These are phyloP conservation scores for Protonemura montana DNA, from an alignment of 2,888 invertebrate genomes.

Conservation along the genomic window DNA sequence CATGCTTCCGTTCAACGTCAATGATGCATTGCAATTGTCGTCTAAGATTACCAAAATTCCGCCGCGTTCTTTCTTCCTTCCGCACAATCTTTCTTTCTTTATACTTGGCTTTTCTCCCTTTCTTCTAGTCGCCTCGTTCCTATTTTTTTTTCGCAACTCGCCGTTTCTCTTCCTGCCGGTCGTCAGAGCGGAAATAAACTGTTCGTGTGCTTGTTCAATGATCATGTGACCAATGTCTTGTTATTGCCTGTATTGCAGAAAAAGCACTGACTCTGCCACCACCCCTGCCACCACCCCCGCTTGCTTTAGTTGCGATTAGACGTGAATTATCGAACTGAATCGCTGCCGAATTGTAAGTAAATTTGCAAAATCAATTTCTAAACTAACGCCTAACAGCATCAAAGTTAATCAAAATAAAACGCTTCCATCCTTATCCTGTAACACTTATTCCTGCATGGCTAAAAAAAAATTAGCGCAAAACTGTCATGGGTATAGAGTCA, in stretches of 20 bases:
- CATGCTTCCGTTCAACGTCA: too few species aligned
- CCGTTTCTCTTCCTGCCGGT: too few species aligned
- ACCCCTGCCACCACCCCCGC: slow-evolving; percentile 17
- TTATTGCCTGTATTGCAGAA: slow-evolving; percentile 44
- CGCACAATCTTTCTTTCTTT: too few species aligned
- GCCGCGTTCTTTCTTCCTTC: not conserved
- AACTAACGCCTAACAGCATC: not conserved
- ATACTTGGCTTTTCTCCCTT: not conserved
- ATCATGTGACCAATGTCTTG: slow-evolving; percentile 22
- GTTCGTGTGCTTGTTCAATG: slow-evolving; percentile 1
- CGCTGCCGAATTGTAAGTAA: slow-evolving; percentile 43
- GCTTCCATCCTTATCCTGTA: not conserved
- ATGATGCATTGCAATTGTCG: too few species aligned
- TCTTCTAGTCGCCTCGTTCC: not conserved
- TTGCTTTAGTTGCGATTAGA: slow-evolving; percentile 36
- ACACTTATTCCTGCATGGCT: not conserved
- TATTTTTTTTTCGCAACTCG: not conserved
- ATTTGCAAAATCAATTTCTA: not conserved
- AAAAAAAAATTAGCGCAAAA: slow-evolving; percentile 33
- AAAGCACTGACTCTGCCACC: slow-evolving; percentile 32
- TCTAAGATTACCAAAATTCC: too few species aligned
- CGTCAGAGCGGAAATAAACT: not conserved
- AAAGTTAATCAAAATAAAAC: slow-evolving; percentile 26
- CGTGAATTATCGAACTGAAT: slow-evolving; percentile 26
- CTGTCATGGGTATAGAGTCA: not conserved